These are phyloP conservation scores for Podargus strigoides DNA, from an alignment of 2,797 vertebrate species.

Conservation along the genomic window DNA sequence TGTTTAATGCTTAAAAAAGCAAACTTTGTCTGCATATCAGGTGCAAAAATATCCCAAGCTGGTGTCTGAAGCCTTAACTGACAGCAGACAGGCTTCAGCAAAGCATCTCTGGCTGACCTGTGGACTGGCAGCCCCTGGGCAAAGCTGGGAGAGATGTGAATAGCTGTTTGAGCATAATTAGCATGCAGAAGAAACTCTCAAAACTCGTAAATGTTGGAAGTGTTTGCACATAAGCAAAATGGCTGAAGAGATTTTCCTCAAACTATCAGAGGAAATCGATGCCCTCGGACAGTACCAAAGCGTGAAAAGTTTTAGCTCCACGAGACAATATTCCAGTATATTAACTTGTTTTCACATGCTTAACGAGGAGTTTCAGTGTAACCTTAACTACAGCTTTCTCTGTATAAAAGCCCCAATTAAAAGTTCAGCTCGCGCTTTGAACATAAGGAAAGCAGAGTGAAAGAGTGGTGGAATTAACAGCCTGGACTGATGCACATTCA, in stretches of 20 bases:
- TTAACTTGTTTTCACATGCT: constrained; percentile 56
- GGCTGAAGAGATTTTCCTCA: background rate
- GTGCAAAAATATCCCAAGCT: background rate
- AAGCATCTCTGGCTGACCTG: background rate
- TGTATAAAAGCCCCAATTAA: constrained; percentile 50
- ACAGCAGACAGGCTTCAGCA: background rate
- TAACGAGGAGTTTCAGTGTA: constrained; percentile 15
- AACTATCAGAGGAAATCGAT: background rate
- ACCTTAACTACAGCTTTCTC: constrained; percentile 52
- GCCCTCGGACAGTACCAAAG: background rate
- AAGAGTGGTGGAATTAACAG: constrained; percentile 39
- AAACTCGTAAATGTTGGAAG: background rate
- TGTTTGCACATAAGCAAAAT: constrained; percentile 11
- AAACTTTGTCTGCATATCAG: background rate
- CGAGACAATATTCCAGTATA: background rate
- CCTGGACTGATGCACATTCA: constrained; percentile 39
- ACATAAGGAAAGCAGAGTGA: constrained; percentile 38
- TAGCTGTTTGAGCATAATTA: background rate
- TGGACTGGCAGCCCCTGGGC: background rate
- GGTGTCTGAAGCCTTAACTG: background rate
- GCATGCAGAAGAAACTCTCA: background rate
- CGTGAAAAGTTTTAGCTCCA: background rate
- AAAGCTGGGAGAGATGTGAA: background rate
- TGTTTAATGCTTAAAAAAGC: background rate
- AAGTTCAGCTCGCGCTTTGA: constrained; percentile 57